Base-by-base conservation (phyloP, 2,113 vertebrate genomes). In the Phrynosoma platyrhinos region DNA sequence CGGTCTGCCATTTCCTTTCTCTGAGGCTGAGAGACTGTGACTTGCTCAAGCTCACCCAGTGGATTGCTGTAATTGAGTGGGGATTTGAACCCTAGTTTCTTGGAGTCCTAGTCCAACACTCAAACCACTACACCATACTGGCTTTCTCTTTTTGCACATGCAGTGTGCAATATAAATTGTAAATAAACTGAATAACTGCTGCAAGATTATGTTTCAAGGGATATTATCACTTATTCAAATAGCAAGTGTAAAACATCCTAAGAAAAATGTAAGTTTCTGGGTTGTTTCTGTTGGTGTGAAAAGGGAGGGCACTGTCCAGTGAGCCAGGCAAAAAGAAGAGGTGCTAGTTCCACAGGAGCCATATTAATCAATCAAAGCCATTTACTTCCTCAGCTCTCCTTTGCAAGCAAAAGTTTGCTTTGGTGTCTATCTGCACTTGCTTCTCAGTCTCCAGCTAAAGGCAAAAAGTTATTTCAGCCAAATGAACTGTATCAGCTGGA, bases 371-470 rank as follows among this genome's bases (percentile, higher is more conserved):
- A 64, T 64, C 62, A 13, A 64, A 64, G 6, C 62, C 36, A 85
- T 79, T 64, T 23, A 84, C 30, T 58, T 71, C 64, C 25, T 82
- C 30, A 82, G 78, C 88, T 23, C 89, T 69, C 47, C 55, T 9
- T 20, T 91, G 74, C 6, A 78, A 4, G 9, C 20, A 13, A 64
- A 21, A 21, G 62, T 7, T 20, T n/a, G 68, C 47, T 47, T 78
- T 87, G 71, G 77, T 86, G 36, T 72, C 52, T 21, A 86, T 13
- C 10, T 76, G 16, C 27, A 42, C 72, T 23, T 53, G 58, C 66
- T 90, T 40, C 68, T 87, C 64, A 86, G 84, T 30, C 42, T 40
- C 25, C 89, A 94, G 91, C 23, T 83, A 92, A 87, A 14, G 47
- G 66, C 88, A 90, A 62, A 91, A 92, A 13, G 68, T 77, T 25